A percentile compares a stretch with the other conserved stretches of the same genome.
Evolutionary conservation across 2,888 invertebrate species (phyloP).

Genomic region (Eupithecia dodoneata): DNA sequence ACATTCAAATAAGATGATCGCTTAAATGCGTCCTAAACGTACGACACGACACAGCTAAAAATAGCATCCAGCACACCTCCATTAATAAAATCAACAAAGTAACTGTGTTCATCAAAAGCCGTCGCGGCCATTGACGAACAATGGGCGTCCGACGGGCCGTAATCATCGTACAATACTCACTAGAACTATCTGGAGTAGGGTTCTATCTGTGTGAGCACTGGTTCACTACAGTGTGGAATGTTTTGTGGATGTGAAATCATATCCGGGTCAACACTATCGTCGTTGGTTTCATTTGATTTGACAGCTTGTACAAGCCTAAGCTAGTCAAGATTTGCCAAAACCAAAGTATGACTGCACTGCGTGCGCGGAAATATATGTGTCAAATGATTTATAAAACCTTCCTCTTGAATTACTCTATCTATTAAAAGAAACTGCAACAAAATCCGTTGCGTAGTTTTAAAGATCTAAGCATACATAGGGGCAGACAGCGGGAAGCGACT

Average conservation of each 20-base stretch:
- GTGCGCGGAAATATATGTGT: too few relatives aligned
- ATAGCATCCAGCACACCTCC: conserved; percentile 50
- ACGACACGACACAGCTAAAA: conserved; percentile 26
- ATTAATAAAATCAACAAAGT: conserved; percentile 70
- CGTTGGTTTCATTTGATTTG: background rate
- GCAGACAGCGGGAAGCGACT: too few relatives aligned
- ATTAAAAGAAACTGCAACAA: too few relatives aligned
- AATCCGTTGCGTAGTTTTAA: too few relatives aligned
- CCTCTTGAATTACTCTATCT: too few relatives aligned
- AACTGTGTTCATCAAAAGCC: conserved; percentile 69
- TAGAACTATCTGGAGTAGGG: conserved; percentile 19
- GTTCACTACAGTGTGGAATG: conserved; percentile 3
- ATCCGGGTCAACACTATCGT: background rate
- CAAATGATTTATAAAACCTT: too few relatives aligned
- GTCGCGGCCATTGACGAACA: conserved; percentile 68
- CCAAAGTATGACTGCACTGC: too few relatives aligned
- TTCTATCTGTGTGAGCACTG: background rate
- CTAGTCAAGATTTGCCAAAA: background rate
- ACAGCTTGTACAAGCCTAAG: background rate
- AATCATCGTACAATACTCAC: conserved; percentile 57
- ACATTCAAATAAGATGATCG: background rate
- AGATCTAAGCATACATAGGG: too few relatives aligned
- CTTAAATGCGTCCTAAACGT: background rate
- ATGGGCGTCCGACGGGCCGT: conserved; percentile 53
- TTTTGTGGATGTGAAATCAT: background rate